Base-by-base conservation (phyloP, 1,140 invertebrate genomes). In the Bemisia tabaci region DNA sequence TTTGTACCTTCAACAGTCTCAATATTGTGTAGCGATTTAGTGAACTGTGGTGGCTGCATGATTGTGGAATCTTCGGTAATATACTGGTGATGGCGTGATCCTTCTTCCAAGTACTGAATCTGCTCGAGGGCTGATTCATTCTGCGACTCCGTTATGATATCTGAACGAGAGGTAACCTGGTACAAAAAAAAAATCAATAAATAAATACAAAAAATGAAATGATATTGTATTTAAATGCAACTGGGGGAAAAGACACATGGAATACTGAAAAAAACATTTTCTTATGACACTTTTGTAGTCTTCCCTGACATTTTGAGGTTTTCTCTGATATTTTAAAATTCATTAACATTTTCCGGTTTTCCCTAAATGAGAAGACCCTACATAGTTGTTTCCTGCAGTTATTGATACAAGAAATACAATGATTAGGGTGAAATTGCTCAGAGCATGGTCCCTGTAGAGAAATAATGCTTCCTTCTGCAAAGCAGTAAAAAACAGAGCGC, bases 81-180 rank as follows among this genome's bases (percentile, higher is more conserved):
- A 61, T 84, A 84, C 71, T 85, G 85, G 63, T 81, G 83, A 73
- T 90, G 85, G 62, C 87, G 82, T 1, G 88, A 85, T n/a, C 85
- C 80, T 73, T 93, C 90, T 81, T 99, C 97, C 60, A 98, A 81
- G 80, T 93, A 87, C 76, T 95, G 90, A 69, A 98, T 95, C 78
- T 96, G 91, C 73, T 97, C 92, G 62, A 95, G 81, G 1, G 95
- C 92, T 76, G 92, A 89, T 75, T 97, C 95, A 74, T 98, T 90
- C 80, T 97, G 92, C 24, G 91, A 92, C 62, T 97, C 94, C 21
- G 92, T 92, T 22, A 97, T 84, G 67, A 98, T 86, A 71, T 90
- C 88, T n/a, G 88, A 89, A 71, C 83, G 82, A 70, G 85, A 86
- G 69, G 92, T 90, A 0, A 92, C 73, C 75, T 76, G 62, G 21